Evolutionary conservation across 1,140 invertebrate genomes (phyloP).

Genomic region (Lasioglossum albipes): DNA sequence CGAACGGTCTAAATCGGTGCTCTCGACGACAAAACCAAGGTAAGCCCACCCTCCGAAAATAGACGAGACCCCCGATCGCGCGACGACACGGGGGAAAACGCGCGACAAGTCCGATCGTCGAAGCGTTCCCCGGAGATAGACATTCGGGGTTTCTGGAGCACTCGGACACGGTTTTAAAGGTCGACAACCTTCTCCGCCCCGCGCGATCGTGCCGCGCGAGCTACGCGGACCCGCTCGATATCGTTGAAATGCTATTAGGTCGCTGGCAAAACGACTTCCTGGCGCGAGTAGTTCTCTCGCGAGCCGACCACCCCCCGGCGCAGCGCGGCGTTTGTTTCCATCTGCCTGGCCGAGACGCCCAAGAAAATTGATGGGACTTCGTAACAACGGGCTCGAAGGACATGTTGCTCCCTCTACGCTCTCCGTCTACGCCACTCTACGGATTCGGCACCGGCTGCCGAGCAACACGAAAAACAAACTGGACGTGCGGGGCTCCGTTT

Average conservation of each 20-base stretch:
- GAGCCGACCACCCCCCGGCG: not conserved
- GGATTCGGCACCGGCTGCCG: not conserved
- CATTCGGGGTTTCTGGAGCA: slow-evolving; percentile 63
- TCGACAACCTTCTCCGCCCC: slow-evolving; percentile 52
- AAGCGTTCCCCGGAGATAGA: not conserved
- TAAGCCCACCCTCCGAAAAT: slow-evolving; percentile 17
- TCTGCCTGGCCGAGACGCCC: not conserved
- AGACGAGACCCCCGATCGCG: not conserved
- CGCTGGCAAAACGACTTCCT: slow-evolving; percentile 52
- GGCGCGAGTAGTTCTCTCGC: slow-evolving; percentile 3
- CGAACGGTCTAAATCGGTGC: not conserved
- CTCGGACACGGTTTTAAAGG: slow-evolving; percentile 60
- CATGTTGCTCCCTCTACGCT: not conserved
- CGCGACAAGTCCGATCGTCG: not conserved
- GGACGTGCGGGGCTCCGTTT: not conserved
- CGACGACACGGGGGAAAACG: too few species aligned
- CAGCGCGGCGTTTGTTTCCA: not conserved
- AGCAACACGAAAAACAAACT: not conserved
- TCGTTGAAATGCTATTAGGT: slow-evolving; percentile 64
- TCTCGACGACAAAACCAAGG: slow-evolving; percentile 3
- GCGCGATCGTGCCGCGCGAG: slow-evolving; percentile 30
- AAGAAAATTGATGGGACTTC: not conserved
- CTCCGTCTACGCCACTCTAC: too few species aligned
- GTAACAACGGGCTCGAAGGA: not conserved
- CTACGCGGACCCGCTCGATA: slow-evolving; percentile 56